These are phyloP conservation scores for Apocrypta bakeri DNA, from an alignment of 1,140 invertebrate genomes.

Conservation along the genomic window DNA sequence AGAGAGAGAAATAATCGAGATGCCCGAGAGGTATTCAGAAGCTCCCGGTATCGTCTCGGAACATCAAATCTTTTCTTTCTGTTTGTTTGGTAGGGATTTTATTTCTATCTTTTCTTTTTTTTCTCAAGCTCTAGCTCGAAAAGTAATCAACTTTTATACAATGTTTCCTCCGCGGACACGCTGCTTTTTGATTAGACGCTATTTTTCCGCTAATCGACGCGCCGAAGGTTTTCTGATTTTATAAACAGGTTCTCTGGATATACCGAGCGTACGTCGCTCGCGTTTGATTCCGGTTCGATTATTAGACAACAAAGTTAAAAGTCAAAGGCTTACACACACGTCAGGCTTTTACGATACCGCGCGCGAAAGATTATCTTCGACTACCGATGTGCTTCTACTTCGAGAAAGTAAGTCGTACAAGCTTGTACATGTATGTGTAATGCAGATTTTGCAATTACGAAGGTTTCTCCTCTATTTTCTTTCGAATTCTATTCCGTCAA, in stretches of 20 bases:
- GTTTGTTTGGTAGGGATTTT: neutral
- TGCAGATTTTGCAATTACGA: slow-evolving; percentile 5
- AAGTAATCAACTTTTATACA: neutral
- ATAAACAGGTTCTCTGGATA: too few species aligned
- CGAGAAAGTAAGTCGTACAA: too few species aligned
- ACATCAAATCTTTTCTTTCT: neutral
- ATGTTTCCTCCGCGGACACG: neutral
- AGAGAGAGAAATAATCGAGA: slow-evolving; percentile 22
- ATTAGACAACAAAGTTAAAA: neutral
- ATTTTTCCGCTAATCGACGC: too few species aligned
- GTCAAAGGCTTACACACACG: neutral
- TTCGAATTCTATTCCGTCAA: too few species aligned
- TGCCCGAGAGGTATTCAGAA: slow-evolving; percentile 15
- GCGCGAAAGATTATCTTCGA: slow-evolving; percentile 1
- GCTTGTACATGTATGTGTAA: too few species aligned
- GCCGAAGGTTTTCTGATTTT: too few species aligned
- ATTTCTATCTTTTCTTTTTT: neutral
- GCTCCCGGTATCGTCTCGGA: slow-evolving; percentile 21
- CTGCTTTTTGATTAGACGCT: too few species aligned
- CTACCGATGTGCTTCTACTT: neutral
- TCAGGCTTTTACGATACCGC: neutral
- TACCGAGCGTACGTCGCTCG: too few species aligned
- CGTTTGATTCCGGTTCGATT: neutral
- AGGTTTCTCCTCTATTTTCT: neutral
- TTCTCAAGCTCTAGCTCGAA: neutral